Evolutionary conservation across 2,888 invertebrate species (phyloP).

Genomic region (Nomada flava): DNA sequence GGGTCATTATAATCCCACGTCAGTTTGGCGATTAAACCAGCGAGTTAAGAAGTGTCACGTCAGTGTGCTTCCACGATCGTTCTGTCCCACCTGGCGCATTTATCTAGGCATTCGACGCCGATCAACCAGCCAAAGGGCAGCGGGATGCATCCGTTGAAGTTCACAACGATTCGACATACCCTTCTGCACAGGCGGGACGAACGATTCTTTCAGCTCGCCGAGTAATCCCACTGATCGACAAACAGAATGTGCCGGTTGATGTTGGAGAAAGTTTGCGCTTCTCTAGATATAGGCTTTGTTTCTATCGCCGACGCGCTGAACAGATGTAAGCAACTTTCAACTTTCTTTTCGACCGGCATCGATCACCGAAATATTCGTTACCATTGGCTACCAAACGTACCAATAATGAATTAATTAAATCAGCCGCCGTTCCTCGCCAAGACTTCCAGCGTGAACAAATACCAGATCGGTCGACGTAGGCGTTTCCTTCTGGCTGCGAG

Average conservation of each 20-base stretch:
- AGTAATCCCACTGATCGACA: neutral
- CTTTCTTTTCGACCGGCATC: conserved; percentile 5
- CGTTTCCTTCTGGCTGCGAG: too few relatives aligned
- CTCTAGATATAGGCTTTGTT: neutral
- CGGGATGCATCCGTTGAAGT: conserved; percentile 1
- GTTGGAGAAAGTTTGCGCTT: conserved; percentile 31
- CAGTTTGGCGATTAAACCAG: conserved; percentile 31
- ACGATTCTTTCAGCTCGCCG: neutral
- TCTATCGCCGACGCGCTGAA: too few relatives aligned
- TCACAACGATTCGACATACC: neutral
- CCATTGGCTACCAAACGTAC: neutral
- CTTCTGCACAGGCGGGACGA: neutral
- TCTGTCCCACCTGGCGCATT: conserved; percentile 6
- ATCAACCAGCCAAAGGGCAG: conserved; percentile 43
- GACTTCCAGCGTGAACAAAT: too few relatives aligned
- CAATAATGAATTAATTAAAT: too few relatives aligned
- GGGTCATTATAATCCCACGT: conserved; percentile 57
- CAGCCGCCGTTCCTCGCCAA: too few relatives aligned
- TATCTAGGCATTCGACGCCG: conserved; percentile 32
- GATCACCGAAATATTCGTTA: conserved; percentile 7
- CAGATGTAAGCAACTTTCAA: conserved; percentile 15
- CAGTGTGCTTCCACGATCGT: neutral
- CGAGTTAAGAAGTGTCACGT: conserved; percentile 13
- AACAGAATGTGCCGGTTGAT: too few relatives aligned
- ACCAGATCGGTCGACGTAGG: too few relatives aligned